A percentile compares a stretch with the other conserved stretches of the same genome.
phyloP scores from a whole-genome alignment of 2,888 invertebrate species.

The Koerneria pararmatus region DNA sequence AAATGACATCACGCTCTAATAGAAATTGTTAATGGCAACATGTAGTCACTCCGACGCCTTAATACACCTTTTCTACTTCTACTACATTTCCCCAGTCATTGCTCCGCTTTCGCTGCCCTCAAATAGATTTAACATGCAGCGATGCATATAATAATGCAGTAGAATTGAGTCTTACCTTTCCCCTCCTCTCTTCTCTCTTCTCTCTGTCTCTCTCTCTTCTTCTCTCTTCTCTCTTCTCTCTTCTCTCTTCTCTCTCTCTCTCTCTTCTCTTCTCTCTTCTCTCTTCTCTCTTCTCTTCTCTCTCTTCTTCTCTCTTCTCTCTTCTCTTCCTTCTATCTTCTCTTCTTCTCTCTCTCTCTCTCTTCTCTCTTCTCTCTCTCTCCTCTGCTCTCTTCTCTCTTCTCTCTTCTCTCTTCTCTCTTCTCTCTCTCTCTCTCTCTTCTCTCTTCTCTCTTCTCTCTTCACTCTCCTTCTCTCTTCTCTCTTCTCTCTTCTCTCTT shows the following conservation, averaged over 20 bases:
- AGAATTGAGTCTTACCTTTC: no score
- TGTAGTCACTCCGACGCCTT: no score
- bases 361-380: background rate
- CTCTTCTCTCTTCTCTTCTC: background rate
- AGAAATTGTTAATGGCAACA: no score
- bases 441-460: background rate
- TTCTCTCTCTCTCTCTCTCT: background rate
- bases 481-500: slow-evolving; percentile 7
- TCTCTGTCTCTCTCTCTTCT: no score
- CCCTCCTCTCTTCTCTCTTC: no score
- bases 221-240: slow-evolving; percentile 11
- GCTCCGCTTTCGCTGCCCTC: no score
- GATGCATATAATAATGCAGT: no score
- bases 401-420: slow-evolving; percentile 7
- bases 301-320: background rate
- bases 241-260: slow-evolving; percentile 10
- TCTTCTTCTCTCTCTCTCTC: slow-evolving; percentile 12
- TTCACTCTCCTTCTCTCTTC: background rate
- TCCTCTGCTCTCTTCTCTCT: background rate
- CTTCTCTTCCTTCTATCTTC: slow-evolving; percentile 4
- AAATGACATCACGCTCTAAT: no score
- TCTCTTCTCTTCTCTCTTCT: slow-evolving; percentile 15
- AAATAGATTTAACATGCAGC: no score
- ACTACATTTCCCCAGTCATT: no score
- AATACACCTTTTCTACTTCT: no score